Conservation (phyloP, 2,113 vertebrate species). For the Galeopterus variegatus region DNA sequence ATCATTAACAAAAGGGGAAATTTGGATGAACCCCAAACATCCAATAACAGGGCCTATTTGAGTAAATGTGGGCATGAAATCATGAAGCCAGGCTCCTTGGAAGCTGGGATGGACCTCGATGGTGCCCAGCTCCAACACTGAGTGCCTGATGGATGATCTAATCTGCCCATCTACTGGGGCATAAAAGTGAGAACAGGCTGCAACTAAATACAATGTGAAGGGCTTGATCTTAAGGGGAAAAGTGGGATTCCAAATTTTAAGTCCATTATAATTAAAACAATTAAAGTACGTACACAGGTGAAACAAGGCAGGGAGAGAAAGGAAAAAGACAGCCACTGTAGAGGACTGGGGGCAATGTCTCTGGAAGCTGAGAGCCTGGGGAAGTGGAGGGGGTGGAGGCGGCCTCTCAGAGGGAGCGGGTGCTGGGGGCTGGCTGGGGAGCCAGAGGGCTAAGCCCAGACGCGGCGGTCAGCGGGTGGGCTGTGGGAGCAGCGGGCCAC, state of each 20-base stretch:
- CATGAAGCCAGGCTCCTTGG: neutral
- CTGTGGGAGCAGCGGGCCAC: no score
- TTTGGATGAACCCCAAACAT: neutral
- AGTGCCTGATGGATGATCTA: rapidly evolving
- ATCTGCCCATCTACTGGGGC: neutral
- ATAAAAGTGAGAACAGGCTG: no score
- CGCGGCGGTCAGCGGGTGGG: rapidly evolving
- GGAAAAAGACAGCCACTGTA: neutral
- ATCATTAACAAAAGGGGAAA: neutral
- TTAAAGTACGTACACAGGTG: neutral
- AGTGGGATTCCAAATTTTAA: neutral
- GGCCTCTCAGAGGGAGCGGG: neutral
- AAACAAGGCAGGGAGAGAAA: neutral
- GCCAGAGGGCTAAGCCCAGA: neutral
- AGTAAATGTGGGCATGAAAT: neutral
- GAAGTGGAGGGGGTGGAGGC: no score
- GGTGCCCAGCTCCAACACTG: rapidly evolving
- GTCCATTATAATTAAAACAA: neutral
- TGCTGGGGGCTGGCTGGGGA: rapidly evolving
- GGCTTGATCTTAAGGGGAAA: rapidly evolving
- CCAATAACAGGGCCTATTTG: neutral
- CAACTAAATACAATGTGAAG: no score
- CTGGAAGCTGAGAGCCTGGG: neutral
- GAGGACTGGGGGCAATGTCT: no score
- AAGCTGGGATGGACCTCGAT: neutral